Percentiles rank a stretch among this genome's conserved stretches.
phyloP scores from a whole-genome alignment of 2,797 vertebrate species.

The Melopsittacus undulatus region DNA sequence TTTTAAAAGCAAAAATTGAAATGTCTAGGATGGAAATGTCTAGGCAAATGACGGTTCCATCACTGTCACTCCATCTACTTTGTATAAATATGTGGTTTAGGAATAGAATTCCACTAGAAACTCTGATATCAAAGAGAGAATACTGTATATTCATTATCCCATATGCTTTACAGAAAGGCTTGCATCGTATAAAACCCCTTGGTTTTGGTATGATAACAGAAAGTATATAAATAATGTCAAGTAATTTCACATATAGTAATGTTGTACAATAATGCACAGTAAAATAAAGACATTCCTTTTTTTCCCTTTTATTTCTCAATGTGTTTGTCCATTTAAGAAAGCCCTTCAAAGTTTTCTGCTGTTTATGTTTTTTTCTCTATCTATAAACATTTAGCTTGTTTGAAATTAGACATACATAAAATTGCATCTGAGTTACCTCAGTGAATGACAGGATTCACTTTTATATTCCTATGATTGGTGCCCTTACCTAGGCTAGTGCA shows the following conservation, averaged over 20 bases:
- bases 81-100: background rate
- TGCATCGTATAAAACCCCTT: background rate
- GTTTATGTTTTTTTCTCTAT: background rate
- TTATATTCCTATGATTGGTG: background rate
- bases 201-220: background rate
- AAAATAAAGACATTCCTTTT: background rate
- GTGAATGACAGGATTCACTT: background rate
- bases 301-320: background rate
- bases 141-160: background rate
- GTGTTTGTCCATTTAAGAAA: background rate
- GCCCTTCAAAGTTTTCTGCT: background rate
- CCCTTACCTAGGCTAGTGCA: background rate
- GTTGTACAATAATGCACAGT: background rate
- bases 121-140: background rate
- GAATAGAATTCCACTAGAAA: background rate
- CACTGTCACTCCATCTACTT: background rate
- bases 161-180: background rate
- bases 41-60: background rate
- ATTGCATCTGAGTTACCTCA: background rate
- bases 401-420: background rate
- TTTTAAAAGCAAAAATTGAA: background rate
- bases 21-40: background rate
- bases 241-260: background rate
- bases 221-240: background rate
- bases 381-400: background rate